These are phyloP conservation scores for Tetragonula carbonaria DNA, from an alignment of 2,888 invertebrate genomes.

Conservation along the genomic window DNA sequence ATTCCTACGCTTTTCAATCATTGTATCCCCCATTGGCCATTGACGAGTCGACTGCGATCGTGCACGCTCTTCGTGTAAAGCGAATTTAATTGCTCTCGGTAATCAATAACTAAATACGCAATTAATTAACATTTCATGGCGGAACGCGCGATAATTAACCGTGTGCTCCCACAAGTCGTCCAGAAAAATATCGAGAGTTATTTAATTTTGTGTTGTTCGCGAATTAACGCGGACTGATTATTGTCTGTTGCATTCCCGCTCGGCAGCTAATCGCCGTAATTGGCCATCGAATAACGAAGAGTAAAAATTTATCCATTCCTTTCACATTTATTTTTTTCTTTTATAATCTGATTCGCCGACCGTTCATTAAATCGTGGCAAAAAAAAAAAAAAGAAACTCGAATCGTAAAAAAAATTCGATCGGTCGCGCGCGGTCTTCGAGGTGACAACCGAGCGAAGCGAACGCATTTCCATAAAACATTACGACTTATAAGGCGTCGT, in stretches of 20 bases:
- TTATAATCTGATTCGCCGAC: not conserved
- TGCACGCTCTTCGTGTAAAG: not conserved
- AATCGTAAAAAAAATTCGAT: not conserved
- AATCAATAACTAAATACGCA: not conserved
- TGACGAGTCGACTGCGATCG: not conserved
- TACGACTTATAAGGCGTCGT: conserved; percentile 37
- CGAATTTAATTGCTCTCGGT: not conserved
- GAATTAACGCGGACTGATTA: too few species aligned
- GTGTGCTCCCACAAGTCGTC: not conserved
- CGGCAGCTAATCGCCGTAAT: too few species aligned
- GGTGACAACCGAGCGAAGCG: conserved; percentile 11
- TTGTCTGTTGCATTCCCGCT: too few species aligned
- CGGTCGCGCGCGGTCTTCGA: not conserved
- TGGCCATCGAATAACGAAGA: too few species aligned
- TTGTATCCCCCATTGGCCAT: not conserved
- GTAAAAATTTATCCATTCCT: too few species aligned
- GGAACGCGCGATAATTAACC: not conserved
- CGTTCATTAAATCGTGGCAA: conserved; percentile 5
- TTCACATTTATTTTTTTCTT: too few species aligned
- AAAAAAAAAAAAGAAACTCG: not conserved
- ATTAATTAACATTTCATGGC: not conserved
- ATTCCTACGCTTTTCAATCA: not conserved
- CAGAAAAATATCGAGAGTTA: not conserved
- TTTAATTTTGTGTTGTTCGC: not conserved
- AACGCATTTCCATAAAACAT: conserved; percentile 47